Conservation (phyloP, 2,797 vertebrate genomes). For the Molossus alvarezi region DNA sequence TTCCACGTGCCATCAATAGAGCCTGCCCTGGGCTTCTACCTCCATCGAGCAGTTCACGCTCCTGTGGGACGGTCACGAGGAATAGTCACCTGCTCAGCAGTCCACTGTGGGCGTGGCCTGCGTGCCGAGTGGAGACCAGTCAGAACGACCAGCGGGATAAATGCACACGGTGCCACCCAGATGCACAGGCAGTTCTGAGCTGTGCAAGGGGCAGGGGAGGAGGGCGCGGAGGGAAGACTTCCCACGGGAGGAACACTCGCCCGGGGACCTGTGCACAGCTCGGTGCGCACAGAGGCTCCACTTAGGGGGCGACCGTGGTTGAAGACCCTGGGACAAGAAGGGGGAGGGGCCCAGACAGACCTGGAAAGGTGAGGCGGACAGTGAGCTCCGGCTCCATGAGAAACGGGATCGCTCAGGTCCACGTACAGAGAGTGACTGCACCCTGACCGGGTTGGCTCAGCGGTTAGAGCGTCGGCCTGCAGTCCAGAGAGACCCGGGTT, state of each 20-base stretch:
- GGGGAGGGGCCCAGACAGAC: not conserved
- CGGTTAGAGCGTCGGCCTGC: too few species aligned
- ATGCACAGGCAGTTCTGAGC: not conserved
- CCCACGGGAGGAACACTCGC: not conserved
- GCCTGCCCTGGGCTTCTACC: not conserved
- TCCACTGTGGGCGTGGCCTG: not conserved
- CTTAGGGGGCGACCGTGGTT: not conserved
- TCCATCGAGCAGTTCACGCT: accelerated
- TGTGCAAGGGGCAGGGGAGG: not conserved
- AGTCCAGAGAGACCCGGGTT: too few species aligned
- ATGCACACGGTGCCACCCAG: accelerated
- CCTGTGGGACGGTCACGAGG: not conserved
- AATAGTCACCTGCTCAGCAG: not conserved
- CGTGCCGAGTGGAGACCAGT: not conserved
- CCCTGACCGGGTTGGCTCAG: too few species aligned
- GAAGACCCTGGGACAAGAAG: not conserved
- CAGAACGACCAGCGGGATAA: not conserved
- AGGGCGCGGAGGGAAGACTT: not conserved
- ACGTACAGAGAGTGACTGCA: too few species aligned
- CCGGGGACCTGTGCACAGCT: too few species aligned
- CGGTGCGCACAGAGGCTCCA: not conserved
- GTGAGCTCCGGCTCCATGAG: not conserved
- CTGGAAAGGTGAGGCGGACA: accelerated
- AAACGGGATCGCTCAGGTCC: too few species aligned
- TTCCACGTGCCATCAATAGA: not conserved